Percentiles rank a stretch among this genome's conserved stretches.
Evolutionary conservation across 2,113 vertebrate species (phyloP).

Genomic region (Bos indicus): DNA sequence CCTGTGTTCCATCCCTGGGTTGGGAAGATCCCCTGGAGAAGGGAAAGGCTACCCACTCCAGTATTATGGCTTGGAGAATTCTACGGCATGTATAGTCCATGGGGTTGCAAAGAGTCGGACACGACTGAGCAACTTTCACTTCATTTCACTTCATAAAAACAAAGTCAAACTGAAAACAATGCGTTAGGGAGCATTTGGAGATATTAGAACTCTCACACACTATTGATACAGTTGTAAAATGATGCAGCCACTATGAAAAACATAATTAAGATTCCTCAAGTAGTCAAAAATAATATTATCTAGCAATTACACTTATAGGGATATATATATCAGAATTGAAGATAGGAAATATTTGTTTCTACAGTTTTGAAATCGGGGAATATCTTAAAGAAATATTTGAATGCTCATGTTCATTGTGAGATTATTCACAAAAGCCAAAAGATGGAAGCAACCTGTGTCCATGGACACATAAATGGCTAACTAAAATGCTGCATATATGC

Average conservation of each 20-base stretch:
- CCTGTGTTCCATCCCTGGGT: background rate
- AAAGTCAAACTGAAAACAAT: background rate
- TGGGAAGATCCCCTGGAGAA: background rate
- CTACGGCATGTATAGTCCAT: background rate
- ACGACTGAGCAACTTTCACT: background rate
- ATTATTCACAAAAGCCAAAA: background rate
- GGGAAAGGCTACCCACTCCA: background rate
- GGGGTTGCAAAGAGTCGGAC: background rate
- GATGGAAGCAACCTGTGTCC: too few relatives aligned
- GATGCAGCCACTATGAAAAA: background rate
- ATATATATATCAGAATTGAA: background rate
- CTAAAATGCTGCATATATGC: background rate
- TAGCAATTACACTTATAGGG: background rate
- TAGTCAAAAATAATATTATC: background rate
- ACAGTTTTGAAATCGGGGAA: background rate
- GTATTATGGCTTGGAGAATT: background rate
- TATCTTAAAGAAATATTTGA: background rate
- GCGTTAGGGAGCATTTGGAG: background rate
- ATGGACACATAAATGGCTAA: background rate
- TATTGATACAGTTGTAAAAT: background rate
- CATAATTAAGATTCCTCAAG: background rate
- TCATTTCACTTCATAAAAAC: background rate
- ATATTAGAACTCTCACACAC: background rate
- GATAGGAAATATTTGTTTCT: background rate
- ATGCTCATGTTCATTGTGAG: background rate